Percentiles rank a stretch among this genome's conserved stretches.
Evolutionary conservation across 2,888 invertebrate species (phyloP).

Genomic region (Aphidius colemani): DNA sequence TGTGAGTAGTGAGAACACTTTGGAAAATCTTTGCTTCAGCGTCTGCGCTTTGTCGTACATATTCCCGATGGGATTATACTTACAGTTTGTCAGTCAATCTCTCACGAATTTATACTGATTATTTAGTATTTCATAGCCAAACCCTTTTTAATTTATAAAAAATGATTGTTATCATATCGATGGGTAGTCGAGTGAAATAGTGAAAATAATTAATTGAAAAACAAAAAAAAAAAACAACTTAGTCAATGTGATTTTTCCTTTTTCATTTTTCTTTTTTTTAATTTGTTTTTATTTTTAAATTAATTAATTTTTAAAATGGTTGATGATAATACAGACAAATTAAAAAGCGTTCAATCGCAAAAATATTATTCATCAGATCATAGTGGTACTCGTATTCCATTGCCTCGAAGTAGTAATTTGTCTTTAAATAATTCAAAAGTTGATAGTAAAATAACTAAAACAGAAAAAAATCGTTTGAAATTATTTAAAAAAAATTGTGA

Average conservation of each 20-base stretch:
- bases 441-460: slow-evolving; percentile 50
- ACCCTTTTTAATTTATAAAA: too few species aligned
- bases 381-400: slow-evolving; percentile 40
- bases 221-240: not conserved
- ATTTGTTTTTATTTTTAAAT: not conserved
- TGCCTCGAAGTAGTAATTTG: slow-evolving; percentile 40
- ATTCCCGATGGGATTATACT: slow-evolving; percentile 30
- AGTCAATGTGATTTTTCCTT: not conserved
- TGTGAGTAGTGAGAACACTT: slow-evolving; percentile 35
- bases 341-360: slow-evolving; percentile 10
- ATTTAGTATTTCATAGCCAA: too few species aligned
- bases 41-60: slow-evolving; percentile 47
- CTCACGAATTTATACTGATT: too few species aligned
- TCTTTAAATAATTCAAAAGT: slow-evolving; percentile 26
- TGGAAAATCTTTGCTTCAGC: slow-evolving; percentile 53
- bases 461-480: slow-evolving; percentile 53
- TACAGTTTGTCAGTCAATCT: too few species aligned
- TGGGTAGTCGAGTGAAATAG: slow-evolving; percentile 18
- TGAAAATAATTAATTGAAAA: too few species aligned
- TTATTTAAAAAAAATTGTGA: slow-evolving; percentile 45
- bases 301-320: slow-evolving; percentile 6
- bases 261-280: not conserved
- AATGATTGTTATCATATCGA: slow-evolving; percentile 11
- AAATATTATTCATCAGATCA: slow-evolving; percentile 2
- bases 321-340: slow-evolving; percentile 5